Conservation (phyloP, 2,113 vertebrate species). For the Tretioscincus oriximinensis region DNA sequence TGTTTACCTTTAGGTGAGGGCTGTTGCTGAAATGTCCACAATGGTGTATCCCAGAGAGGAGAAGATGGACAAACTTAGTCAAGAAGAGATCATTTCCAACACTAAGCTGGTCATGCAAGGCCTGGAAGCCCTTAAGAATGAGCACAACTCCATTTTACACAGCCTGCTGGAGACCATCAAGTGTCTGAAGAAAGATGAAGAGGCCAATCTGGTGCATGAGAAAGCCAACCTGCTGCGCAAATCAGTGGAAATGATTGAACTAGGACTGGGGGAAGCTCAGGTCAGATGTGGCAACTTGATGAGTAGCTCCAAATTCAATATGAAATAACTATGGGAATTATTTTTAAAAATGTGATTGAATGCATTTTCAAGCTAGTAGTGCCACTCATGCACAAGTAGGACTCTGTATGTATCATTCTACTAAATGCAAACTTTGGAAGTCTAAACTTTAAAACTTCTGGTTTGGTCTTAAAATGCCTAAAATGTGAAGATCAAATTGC, state of each 20-base stretch:
- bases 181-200: constrained; percentile 97
- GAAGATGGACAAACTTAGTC: constrained; percentile 90
- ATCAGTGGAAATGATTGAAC: constrained; percentile 97
- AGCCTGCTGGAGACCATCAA: constrained; percentile 96
- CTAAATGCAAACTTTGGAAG: background rate
- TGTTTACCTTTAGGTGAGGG: constrained; percentile 27
- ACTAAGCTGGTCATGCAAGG: constrained; percentile 97
- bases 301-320: background rate
- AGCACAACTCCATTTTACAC: constrained; percentile 97
- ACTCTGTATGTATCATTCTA: background rate
- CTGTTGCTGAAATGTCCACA: constrained; percentile 77
- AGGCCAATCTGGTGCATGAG: constrained; percentile 95
- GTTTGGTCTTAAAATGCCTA: background rate
- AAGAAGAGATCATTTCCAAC: constrained; percentile 98
- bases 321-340: background rate
- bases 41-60: constrained; percentile 93
- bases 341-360: background rate
- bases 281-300: constrained; percentile 66
- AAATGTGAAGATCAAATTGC: background rate
- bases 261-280: constrained; percentile 96
- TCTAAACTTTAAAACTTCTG: background rate
- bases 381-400: background rate
- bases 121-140: constrained; percentile 94
- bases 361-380: background rate
- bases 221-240: constrained; percentile 94